These are phyloP conservation scores for Aspidiotus destructor DNA, from an alignment of 2,888 invertebrate genomes.

Conservation along the genomic window DNA sequence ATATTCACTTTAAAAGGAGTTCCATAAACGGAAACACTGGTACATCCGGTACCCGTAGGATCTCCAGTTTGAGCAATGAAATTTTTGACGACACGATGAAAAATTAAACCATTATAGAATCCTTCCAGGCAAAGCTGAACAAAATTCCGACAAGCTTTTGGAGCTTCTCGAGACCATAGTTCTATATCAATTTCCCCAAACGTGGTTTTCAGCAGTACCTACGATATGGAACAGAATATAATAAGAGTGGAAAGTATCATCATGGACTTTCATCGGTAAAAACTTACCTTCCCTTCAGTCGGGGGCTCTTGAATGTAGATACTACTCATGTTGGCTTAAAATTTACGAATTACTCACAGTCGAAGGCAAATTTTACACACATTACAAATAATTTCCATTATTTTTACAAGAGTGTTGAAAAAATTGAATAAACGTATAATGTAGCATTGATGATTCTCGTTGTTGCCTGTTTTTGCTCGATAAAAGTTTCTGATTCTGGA, in stretches of 20 bases:
- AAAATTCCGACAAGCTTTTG: constrained; percentile 87
- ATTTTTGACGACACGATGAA: constrained; percentile 85
- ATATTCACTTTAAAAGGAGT: constrained; percentile 70
- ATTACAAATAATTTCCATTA: no score
- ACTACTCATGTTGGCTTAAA: constrained; percentile 66
- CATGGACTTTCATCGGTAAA: constrained; percentile 6
- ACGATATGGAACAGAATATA: constrained; percentile 16
- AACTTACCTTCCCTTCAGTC: constrained; percentile 78
- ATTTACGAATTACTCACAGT: no score
- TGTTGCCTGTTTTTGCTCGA: no score
- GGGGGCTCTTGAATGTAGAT: constrained; percentile 97
- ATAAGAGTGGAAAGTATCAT: constrained; percentile 15
- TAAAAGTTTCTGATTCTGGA: no score
- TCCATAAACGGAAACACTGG: constrained; percentile 94
- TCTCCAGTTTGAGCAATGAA: constrained; percentile 97
- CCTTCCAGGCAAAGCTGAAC: constrained; percentile 93
- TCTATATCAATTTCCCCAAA: constrained; percentile 97
- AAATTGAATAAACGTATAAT: no score
- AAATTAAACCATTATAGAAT: constrained; percentile 84
- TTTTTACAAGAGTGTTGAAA: no score
- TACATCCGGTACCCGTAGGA: constrained; percentile 88
- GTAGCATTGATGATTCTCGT: no score
- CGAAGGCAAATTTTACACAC: no score
- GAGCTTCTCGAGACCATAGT: constrained; percentile 93
- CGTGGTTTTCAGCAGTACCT: constrained; percentile 85